A percentile compares a stretch with the other conserved stretches of the same genome.
Conservation (phyloP, 2,888 invertebrate species). For the Drosophila colorata region DNA sequence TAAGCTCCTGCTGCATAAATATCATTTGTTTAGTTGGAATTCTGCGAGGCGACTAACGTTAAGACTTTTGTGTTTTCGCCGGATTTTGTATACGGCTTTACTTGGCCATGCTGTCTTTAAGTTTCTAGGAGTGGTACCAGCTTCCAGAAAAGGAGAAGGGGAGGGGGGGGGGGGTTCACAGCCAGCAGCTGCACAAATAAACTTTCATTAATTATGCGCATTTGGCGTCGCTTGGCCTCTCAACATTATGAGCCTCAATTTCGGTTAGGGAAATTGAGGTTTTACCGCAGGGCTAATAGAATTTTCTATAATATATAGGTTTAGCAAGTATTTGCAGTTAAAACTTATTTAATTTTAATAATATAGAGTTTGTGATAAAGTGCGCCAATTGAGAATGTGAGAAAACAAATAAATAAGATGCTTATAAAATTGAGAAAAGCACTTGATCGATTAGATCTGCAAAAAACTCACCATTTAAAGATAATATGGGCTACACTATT, state of each 20-base stretch:
- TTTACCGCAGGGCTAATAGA: slow-evolving; percentile 46
- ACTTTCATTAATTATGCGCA: slow-evolving; percentile 73
- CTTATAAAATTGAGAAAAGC: too few species aligned
- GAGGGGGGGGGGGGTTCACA: not conserved
- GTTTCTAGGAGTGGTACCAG: slow-evolving; percentile 17
- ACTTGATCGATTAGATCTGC: too few species aligned
- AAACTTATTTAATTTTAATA: slow-evolving; percentile 30
- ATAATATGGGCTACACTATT: too few species aligned
- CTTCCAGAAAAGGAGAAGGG: not conserved
- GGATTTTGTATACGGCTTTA: slow-evolving; percentile 37
- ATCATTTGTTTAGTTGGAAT: slow-evolving; percentile 67
- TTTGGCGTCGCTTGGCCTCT: slow-evolving; percentile 28
- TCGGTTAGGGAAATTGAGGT: not conserved
- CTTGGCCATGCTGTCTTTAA: slow-evolving; percentile 6
- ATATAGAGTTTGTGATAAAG: too few species aligned
- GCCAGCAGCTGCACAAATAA: slow-evolving; percentile 67
- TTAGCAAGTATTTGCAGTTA: slow-evolving; percentile 10
- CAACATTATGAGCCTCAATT: slow-evolving; percentile 35
- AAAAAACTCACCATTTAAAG: too few species aligned
- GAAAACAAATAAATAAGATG: too few species aligned
- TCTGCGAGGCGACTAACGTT: slow-evolving; percentile 39
- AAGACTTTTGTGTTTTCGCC: slow-evolving; percentile 61
- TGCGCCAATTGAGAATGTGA: too few species aligned
- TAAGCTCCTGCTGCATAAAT: slow-evolving; percentile 72
- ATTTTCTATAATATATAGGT: slow-evolving; percentile 51